Conservation (phyloP, 2,888 invertebrate species). For the Dynastes hyllus region DNA sequence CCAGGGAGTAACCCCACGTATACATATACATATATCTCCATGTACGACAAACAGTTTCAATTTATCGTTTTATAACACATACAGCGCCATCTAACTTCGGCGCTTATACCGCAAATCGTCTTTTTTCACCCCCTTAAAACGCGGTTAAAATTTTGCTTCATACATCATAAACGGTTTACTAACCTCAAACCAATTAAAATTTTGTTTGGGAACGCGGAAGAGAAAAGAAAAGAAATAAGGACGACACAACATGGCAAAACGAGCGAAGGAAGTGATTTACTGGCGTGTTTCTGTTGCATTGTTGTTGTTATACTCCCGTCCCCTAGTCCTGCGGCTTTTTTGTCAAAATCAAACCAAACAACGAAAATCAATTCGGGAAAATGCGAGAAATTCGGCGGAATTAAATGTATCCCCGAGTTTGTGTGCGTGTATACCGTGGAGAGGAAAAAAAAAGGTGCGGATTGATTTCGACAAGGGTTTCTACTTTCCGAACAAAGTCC, state of each 20-base stretch:
- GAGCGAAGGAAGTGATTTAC: neutral
- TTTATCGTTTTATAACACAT: conserved; percentile 16
- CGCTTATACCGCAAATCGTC: neutral
- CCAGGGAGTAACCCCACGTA: neutral
- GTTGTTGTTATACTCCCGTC: neutral
- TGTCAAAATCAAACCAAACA: conserved; percentile 16
- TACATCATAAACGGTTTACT: neutral
- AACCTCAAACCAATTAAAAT: neutral
- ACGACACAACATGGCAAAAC: too few species aligned
- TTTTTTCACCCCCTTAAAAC: neutral
- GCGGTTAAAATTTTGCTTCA: neutral
- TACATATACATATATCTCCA: too few species aligned
- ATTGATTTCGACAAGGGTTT: conserved; percentile 56
- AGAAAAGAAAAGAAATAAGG: too few species aligned
- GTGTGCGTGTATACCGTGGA: conserved; percentile 14
- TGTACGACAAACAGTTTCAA: neutral
- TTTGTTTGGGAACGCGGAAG: too few species aligned
- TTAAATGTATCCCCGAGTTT: conserved; percentile 32
- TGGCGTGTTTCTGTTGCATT: neutral
- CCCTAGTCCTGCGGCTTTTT: neutral
- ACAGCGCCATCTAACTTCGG: conserved; percentile 7
- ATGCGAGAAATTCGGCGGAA: conserved; percentile 22
- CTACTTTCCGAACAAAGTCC: conserved; percentile 41
- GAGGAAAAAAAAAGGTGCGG: conserved; percentile 49
- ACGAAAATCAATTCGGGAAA: conserved; percentile 32